Percentiles rank a stretch among this genome's conserved stretches.
Evolutionary conservation across 2,113 vertebrate genomes (phyloP).

Genomic region (Perca fluviatilis): DNA sequence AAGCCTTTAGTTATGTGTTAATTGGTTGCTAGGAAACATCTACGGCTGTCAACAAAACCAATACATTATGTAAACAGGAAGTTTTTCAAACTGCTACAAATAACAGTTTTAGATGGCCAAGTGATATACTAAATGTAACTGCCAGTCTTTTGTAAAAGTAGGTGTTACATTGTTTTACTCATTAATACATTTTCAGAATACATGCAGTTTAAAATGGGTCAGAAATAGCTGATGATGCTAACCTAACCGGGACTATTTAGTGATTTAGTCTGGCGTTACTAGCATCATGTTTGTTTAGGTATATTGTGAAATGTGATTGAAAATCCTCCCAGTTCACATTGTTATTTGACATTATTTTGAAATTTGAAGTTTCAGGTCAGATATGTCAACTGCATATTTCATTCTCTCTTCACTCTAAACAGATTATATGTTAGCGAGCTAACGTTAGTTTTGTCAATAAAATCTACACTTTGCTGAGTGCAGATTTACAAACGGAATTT

Average conservation of each 20-base stretch:
- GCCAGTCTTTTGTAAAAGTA: background rate
- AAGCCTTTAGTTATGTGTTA: background rate
- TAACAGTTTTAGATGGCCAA: background rate
- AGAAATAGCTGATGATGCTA: background rate
- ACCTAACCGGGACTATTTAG: background rate
- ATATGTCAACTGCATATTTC: background rate
- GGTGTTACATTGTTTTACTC: background rate
- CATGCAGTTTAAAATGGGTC: background rate
- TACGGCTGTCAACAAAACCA: background rate
- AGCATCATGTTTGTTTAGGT: background rate
- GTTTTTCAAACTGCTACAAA: background rate
- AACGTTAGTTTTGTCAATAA: background rate
- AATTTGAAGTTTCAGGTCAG: background rate
- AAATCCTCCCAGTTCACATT: background rate
- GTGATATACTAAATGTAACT: background rate
- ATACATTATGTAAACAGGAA: background rate
- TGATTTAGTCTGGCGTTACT: background rate
- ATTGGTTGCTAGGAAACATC: background rate
- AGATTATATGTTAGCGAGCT: background rate
- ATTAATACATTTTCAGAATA: background rate
- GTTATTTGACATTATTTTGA: background rate
- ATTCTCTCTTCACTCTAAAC: background rate
- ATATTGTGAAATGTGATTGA: background rate
- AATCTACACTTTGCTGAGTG: background rate
- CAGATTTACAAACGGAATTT: background rate